Evolutionary conservation across 1,140 invertebrate species (phyloP), one percentile per base, ranked within the genome.

Genomic region (Heterodera carotae): DNA sequence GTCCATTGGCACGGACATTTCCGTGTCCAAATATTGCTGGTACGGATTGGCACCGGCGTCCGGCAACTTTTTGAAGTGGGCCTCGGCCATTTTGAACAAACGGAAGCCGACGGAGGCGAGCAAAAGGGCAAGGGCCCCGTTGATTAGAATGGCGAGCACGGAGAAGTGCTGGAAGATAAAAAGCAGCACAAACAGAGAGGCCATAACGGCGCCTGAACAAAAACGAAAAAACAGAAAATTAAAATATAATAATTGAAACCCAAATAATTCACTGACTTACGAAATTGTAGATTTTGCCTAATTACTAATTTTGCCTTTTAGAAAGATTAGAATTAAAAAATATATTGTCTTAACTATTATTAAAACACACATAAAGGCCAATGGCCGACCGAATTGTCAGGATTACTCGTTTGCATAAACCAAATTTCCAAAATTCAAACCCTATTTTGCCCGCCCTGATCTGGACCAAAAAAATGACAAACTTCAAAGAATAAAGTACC

Each of bases 11-110:
- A 97, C 88, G 82, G 91, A 91, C 78, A 78, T 33, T 34, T 97
- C 94, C 84, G 92, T 84, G 80, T 97, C 94, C 88, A 97, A 90
- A 85, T 93, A 92, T 84, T 93, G 92, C 56, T 86, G 82, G 92
- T 98, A 98, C 76, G 96, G 95, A 90, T 98, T 94, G 88, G 94
- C 94, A 87, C 97, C 95, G 83, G 93, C 93, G 29, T 74, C 72
- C 31, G 43, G 43, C 80, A 94, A 96, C 89, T 98, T 98, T 89
- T 98, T 95, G 80, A 99, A 92, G 81, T 95, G 94, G 87, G 95
- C 93, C 88, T 97, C 91, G 8, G 62, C 92, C 88, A 93, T 94
- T 91, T 96, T 97, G 91, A 97, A 98, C 84, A 98, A 92, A 88
- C 95, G 92, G 91, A 96, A 97, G 87, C 92, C 92, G 85, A 97